Percentiles rank a stretch among this genome's conserved stretches.
Conservation (phyloP, 2,888 invertebrate species). For the Argyresthia albistria region DNA sequence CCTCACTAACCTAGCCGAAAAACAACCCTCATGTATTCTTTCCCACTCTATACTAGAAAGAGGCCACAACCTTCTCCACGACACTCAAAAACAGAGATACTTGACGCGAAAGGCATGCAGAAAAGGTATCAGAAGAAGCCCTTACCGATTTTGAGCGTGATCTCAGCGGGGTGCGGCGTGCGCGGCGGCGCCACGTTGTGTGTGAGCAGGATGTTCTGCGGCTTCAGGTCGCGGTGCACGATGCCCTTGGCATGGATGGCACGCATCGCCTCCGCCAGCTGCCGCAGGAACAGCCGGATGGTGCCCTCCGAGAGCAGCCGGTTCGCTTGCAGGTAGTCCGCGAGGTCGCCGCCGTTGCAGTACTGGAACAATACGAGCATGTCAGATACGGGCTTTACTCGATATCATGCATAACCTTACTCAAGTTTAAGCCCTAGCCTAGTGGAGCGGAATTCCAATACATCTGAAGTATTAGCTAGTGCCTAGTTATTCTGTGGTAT, state of each 20-base stretch:
- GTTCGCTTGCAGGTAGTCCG: conserved; percentile 95
- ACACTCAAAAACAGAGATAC: too few relatives aligned
- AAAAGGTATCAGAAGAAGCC: not conserved
- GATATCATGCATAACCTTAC: too few relatives aligned
- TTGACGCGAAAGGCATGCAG: too few relatives aligned
- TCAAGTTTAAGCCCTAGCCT: too few relatives aligned
- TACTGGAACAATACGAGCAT: conserved; percentile 71
- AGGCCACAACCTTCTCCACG: too few relatives aligned
- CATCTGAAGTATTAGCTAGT: too few relatives aligned
- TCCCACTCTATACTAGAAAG: too few relatives aligned
- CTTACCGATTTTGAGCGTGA: conserved; percentile 94
- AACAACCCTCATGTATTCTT: too few relatives aligned
- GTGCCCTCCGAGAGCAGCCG: conserved; percentile 98
- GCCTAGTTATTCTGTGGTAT: too few relatives aligned
- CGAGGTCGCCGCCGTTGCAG: conserved; percentile 99
- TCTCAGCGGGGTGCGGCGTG: conserved; percentile 84
- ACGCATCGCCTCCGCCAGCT: conserved; percentile 97
- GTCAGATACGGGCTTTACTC: too few relatives aligned
- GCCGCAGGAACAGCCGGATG: conserved; percentile 93
- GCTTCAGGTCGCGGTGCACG: conserved; percentile 98
- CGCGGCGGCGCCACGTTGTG: conserved; percentile 76
- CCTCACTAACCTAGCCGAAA: too few relatives aligned
- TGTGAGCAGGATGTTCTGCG: conserved; percentile 98
- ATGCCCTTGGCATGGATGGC: conserved; percentile 98
- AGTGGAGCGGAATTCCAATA: too few relatives aligned